Percentiles rank a stretch among this genome's conserved stretches.
Conservation (phyloP, 2,113 vertebrate species). For the Cyanoramphus novaezelandiae region DNA sequence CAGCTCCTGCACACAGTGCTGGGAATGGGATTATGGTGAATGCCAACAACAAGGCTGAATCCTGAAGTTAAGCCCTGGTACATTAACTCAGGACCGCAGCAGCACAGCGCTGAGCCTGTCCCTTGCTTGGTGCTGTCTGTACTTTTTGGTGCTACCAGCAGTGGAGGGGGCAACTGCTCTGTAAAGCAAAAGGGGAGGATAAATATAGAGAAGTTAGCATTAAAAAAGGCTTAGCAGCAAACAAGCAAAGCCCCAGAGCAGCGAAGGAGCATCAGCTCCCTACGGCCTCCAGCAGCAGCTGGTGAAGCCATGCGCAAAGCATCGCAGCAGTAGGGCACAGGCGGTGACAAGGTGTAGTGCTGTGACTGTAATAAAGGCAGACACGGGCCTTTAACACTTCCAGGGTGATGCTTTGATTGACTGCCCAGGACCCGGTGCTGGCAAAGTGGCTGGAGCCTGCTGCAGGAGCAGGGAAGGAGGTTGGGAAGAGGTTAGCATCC, state of each 20-base stretch:
- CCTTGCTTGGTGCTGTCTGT: neutral
- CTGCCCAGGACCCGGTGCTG: neutral
- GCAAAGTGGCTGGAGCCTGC: neutral
- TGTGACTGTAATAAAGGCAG: neutral
- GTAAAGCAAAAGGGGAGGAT: neutral
- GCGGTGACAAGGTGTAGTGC: neutral
- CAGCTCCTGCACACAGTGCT: neutral
- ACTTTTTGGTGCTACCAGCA: neutral
- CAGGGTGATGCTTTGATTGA: neutral
- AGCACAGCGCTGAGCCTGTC: neutral
- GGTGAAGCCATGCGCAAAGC: conserved; percentile 14
- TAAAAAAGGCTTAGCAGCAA: neutral
- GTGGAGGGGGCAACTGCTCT: neutral
- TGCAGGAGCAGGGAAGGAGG: neutral
- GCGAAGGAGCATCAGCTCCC: neutral
- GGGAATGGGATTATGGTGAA: neutral
- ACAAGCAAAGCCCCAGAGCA: neutral
- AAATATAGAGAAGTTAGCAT: neutral
- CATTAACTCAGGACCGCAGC: neutral
- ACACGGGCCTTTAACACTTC: neutral
- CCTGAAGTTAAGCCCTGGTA: neutral
- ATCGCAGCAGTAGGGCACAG: neutral
- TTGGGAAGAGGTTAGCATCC: accelerated
- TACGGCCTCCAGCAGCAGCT: neutral
- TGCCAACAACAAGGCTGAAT: neutral